Base-by-base conservation (phyloP, 1,140 invertebrate species). In the Tetramorium parvispinum region DNA sequence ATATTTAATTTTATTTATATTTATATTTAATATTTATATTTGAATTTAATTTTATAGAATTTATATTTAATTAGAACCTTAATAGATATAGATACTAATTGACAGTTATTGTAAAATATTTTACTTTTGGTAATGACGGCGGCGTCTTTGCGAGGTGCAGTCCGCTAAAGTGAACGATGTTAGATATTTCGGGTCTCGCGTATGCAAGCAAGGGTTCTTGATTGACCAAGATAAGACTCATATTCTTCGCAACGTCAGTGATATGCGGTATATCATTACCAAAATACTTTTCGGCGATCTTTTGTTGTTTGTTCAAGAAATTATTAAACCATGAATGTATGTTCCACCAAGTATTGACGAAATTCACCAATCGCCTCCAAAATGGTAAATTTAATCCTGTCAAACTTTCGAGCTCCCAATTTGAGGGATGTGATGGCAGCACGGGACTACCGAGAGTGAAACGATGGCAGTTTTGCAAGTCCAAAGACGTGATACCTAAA, bases 151-250 rank as follows among this genome's bases (percentile, higher is more conserved):
- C 18, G 65, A 96, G 94, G 85, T 96, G 94, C 85, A 96, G 94
- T 55, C 96, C 95, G 81, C 94, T 96, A 18, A 96, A 96, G 75
- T 95, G 95, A 10, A 95, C 93, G 83, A 95, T 95, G 89, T 94
- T 96, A 4, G 96, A 96, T 68, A 96, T 85, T 24, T 95, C 91
- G 1, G 96, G 96, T 70, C 95, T 94, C 18, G 96, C 94, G 75
- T 95, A 95, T 76, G 96, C 95, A 16, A 96, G 91, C 4, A 94
- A 93, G 18, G 96, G 95, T 89, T 96, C 96, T 59, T 86, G 76
- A 81, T 86, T 65, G 37, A 55, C 66, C 40, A 87, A 37, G 10
- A 76, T 4, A 2, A 87, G 49, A 32, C 79, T 87, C 49, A 87
- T 85, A 24, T 87, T 87, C 53, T 85, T 85, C 11, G 27, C 51